Evolutionary conservation across 2,888 invertebrate species (phyloP), one percentile per base, ranked within the genome.

Genomic region (Lasioglossum pauxillum): DNA sequence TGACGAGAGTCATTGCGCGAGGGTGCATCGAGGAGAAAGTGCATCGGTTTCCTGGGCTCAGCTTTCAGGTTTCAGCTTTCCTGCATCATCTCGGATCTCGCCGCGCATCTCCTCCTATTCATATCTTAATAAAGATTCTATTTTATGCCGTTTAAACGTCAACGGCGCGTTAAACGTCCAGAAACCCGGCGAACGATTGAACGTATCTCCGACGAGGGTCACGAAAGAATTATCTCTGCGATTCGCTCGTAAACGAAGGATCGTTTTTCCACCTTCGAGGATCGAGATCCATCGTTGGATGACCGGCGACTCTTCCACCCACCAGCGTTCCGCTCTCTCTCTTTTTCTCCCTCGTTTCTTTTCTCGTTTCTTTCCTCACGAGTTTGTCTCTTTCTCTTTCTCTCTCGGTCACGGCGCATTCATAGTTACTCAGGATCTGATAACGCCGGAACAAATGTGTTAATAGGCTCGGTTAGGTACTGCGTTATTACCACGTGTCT

Each of bases 391-490:
- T 53, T 27, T 41, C 38, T 23, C 19, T n/a, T 7, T 44, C 67
- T 64, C 46, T 49, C 5, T n/a, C 73, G 57, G 74, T 79, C 81
- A 60, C 69, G 41, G 76, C 67, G 78, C 74, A 78, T 74, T 87
- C 73, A 44, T 79, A 84, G 83, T 73, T 75, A 67, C 38, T 23
- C 57, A 44, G 67, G 86, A 92, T 91, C 92, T 89, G 92, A 92
- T 92, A 92, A 79, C 75, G 78, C 75, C 46, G 64, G 86, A 90
- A 91, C 91, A 92, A 92, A 92, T 89, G 92, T 91, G 92, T 91
- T 92, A 92, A 92, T 92, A 91, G 90, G 78, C 86, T 76, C 79
- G 82, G 87, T 85, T 83, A 80, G 86, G 88, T 86, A 85, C 87
- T 77, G 84, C 86, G 90, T 89, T 91, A 91, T 91, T 91, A 91